phyloP scores from a whole-genome alignment of 2,113 vertebrate species.

The Callithrix jacchus region DNA sequence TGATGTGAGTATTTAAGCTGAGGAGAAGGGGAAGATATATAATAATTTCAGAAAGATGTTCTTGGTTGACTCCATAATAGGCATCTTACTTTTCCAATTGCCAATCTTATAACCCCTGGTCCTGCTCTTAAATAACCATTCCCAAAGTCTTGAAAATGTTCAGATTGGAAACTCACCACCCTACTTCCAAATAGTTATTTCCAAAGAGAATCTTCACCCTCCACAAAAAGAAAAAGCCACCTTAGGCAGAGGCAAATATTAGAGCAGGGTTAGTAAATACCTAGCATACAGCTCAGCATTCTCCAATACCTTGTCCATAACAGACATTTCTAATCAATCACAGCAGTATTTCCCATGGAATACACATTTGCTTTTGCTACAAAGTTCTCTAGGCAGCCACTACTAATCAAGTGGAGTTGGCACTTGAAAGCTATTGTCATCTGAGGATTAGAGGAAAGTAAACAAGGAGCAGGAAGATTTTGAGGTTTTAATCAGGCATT shows the following conservation, averaged over 20 bases:
- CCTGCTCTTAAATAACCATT: neutral
- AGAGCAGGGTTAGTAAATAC: neutral
- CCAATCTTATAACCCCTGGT: neutral
- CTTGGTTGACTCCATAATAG: neutral
- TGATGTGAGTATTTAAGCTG: neutral
- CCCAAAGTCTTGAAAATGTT: neutral
- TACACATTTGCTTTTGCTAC: neutral
- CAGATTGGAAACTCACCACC: neutral
- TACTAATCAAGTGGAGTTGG: neutral
- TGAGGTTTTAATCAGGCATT: neutral
- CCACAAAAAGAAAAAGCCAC: neutral
- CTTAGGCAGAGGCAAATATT: neutral
- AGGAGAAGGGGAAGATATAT: neutral
- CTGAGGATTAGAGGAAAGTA: neutral
- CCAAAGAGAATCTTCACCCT: neutral
- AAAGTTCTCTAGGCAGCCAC: neutral
- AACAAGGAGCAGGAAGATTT: neutral
- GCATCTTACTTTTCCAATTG: neutral
- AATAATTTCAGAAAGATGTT: neutral
- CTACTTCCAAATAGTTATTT: neutral
- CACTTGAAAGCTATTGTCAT: neutral
- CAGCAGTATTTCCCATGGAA: neutral
- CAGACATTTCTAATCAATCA: neutral
- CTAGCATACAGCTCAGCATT: neutral
- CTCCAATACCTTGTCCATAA: neutral